Percentiles rank a stretch among this genome's conserved stretches.
Conservation (phyloP, 2,888 invertebrate species). For the Apotomis betuletana region DNA sequence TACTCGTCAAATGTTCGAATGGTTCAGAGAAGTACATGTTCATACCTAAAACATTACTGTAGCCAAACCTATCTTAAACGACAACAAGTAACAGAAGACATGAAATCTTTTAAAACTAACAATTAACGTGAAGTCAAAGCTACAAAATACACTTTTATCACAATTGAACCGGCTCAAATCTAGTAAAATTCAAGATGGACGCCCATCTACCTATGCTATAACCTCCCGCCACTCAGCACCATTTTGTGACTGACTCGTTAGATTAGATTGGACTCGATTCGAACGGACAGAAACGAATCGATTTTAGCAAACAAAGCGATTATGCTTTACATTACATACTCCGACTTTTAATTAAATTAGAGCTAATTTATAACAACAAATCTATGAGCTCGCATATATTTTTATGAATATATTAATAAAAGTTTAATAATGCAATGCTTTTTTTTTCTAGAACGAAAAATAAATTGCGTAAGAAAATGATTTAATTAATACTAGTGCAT, state of each 20-base stretch:
- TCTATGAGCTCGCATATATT: neutral
- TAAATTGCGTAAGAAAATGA: neutral
- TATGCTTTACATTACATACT: neutral
- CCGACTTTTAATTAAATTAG: neutral
- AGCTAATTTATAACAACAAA: neutral
- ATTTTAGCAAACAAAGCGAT: slow-evolving; percentile 7
- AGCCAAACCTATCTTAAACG: slow-evolving; percentile 84
- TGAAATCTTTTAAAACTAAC: slow-evolving; percentile 77
- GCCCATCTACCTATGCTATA: slow-evolving; percentile 84
- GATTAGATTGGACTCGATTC: slow-evolving; percentile 18
- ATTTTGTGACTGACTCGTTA: slow-evolving; percentile 40
- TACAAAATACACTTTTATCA: slow-evolving; percentile 82
- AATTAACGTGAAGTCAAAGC: slow-evolving; percentile 74
- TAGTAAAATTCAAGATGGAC: slow-evolving; percentile 91
- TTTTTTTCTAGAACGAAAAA: too few relatives aligned
- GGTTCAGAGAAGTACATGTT: slow-evolving; percentile 69
- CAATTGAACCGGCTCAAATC: slow-evolving; percentile 89
- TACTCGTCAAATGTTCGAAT: slow-evolving; percentile 84
- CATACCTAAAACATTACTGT: slow-evolving; percentile 90
- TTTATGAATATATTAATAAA: too few relatives aligned
- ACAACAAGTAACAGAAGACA: slow-evolving; percentile 75
- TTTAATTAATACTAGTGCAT: too few relatives aligned
- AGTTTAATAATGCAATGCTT: too few relatives aligned
- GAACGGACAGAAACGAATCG: slow-evolving; percentile 26
- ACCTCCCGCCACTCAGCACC: slow-evolving; percentile 52